Conservation (phyloP, 2,113 vertebrate genomes). For the Dissostichus mawsoni region DNA sequence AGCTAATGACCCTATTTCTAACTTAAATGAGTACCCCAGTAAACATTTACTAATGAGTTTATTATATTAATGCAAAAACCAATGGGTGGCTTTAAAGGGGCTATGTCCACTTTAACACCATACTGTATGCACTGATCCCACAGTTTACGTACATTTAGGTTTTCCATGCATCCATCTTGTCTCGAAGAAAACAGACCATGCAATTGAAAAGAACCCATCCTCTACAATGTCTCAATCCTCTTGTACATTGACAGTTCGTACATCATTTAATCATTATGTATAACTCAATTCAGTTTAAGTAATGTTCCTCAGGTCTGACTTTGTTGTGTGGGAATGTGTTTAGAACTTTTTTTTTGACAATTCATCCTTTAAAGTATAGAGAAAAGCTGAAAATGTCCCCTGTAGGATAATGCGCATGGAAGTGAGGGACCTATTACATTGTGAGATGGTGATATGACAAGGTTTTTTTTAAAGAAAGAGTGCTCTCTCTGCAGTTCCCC, state of each 20-base stretch:
- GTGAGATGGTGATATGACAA: conserved; percentile 38
- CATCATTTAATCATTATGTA: not conserved
- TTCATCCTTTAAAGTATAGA: not conserved
- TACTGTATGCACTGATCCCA: too few relatives aligned
- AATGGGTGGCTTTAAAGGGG: too few relatives aligned
- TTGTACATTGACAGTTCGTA: not conserved
- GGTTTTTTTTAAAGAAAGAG: conserved; percentile 3
- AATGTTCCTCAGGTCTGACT: conserved; percentile 3
- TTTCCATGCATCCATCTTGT: not conserved
- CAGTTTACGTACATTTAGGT: too few relatives aligned
- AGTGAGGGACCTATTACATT: not conserved
- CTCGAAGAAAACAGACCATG: not conserved
- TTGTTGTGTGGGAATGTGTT: not conserved
- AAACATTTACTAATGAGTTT: too few relatives aligned
- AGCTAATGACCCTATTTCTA: too few relatives aligned
- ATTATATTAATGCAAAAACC: too few relatives aligned
- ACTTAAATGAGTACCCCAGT: too few relatives aligned
- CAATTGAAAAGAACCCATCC: not conserved
- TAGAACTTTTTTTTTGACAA: not conserved
- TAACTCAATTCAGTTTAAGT: conserved; percentile 3
- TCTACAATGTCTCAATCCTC: not conserved
- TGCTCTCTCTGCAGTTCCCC: conserved; percentile 48
- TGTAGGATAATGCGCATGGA: conserved; percentile 4
- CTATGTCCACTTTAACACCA: too few relatives aligned
- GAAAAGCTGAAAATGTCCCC: not conserved